Base-by-base conservation (phyloP, 2,888 invertebrate species). In the Blera fallax region DNA sequence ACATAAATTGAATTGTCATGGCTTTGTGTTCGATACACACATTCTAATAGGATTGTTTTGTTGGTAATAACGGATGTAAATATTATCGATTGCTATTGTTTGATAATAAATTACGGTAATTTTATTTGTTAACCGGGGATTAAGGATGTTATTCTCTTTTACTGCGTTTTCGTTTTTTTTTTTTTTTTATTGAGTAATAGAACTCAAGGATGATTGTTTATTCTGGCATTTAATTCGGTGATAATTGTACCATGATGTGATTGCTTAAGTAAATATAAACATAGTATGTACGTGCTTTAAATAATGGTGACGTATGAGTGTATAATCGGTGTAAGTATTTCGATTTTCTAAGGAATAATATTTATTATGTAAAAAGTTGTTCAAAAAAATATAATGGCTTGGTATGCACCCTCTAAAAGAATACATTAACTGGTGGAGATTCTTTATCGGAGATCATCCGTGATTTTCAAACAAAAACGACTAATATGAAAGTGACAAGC, bases 11-110 rank as follows among this genome's bases (percentile, higher is more conserved):
- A 80, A 84, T 84, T 84, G 80, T 74, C 84, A 80, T 69, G 62
- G 74, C 34, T 69, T 67, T 79, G 45, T 72, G 65, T 72, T 78
- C 58, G 54, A 60, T 50, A 76, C 29, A 45, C 64, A 74, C 37
- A 65, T 56, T 70, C 70, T 48, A 80, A 84, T 84, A 70, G 64
- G 64, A 76, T 84, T 84, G 84, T 70, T 80, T 84, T 84, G 64
- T 65, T 70, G 50, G 64, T 76, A 70, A 80, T 70, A 80, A 65
- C 64, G 64, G 60, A 84, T 84, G 80, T 84, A 70, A 80, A 80
- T 84, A 76, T 80, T 76, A 84, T 84, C 80, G 84, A 84, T 84
- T 84, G 80, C 62, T 43, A 58, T 80, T 84, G 84, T 84, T 80
- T 84, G 80, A 70, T 54, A 84, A 84, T 84, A 76, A 79, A 84